Evolutionary conservation across 2,113 vertebrate species (phyloP), one percentile per base, ranked within the genome.

Genomic region (Rutilus rutilus): DNA sequence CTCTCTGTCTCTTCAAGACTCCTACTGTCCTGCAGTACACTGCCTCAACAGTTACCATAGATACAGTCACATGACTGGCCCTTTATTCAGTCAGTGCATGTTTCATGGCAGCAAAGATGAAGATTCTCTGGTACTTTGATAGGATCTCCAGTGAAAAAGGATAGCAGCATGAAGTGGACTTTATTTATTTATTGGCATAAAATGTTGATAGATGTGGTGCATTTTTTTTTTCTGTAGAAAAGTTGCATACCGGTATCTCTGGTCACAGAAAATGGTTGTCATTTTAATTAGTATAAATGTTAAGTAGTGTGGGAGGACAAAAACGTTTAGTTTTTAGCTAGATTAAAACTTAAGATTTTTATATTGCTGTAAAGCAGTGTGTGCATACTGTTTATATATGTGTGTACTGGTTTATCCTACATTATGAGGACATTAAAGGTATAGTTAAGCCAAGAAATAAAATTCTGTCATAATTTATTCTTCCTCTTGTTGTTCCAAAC

Each of bases 21-120:
- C 57, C 81, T 7, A 14, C 76, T 50, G 65, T 83, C 79, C 75
- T 88, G 74, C 79, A 81, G 47, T 33, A 47, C 85, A 65, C 79
- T 33, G 71, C 42, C 77, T 87, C 60, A 25, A 19, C 69, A 33
- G 85, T 86, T 82, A 82, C 88, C 86, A 90, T 84, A 81, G 87
- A 84, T 59, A 85, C 89, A 57, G 69, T 78, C 71, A 84, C 62
- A 78, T 84, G 86, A 87, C 39, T 73, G 47, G 3, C 15, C 83
- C 59, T 77, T 78, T 74, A 52, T 54, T 64, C 67, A 86, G 65
- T 47, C 33, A 60, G 17, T 80, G 36, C 85, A 25, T 81, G 85
- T 33, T 17, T 73, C 39, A 81, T 50, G 39, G 67, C 85, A 81
- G 67, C 27, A 74, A 62, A 4, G 77, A 33, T 64, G 74, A 52